Evolutionary conservation across 37 sponge, comb jelly and placozoan species (phyloP), one percentile per base, ranked within the genome.

Genomic region (Beroe ovata): DNA sequence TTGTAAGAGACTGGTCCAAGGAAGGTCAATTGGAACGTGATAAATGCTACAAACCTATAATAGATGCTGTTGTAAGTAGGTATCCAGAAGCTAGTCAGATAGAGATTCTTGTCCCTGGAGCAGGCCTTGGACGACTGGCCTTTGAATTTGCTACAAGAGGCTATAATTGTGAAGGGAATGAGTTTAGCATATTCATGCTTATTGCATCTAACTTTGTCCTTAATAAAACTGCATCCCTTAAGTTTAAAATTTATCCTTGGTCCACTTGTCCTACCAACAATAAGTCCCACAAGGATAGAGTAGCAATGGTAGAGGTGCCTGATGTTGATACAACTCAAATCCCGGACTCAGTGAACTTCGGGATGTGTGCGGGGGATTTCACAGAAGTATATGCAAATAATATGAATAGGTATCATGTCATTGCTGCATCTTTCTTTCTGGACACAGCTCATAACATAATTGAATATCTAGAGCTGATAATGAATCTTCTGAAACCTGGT

Each of bases 281-380:
- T 59, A 16, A 69, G 59, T 89, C 91, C 8, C 89, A 91, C 39
- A 91, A 89, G 14, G 91, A 98, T 63, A 97, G 96, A 59, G 72
- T 93, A 30, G 58, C 60, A 1, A n/a, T 2, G 18, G 72, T 95
- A 0, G 42, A 21, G n/a, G 90, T 98, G 0, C 99, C 99, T 22
- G 99, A 98, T 88, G 92, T 96, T 11, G 88, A 89, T 72, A 95
- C 99, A 11, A 63, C 89, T 0, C 59, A 89, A 20, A 88, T 95
- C 33, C 95, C 95, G 1, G 25, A 60, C 0, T 64, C 60, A 25
- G 93, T 93, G 0, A 64, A 91, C 59, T 98, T 96, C 89, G 96
- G 96, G 8, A 96, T 98, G 96, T 71, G 94, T 41, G 99, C 99
- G 22, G 99, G 99, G 33, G 95, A 95, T 64, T 98, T 98, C 88